Percentiles rank a stretch among this genome's conserved stretches.
These are phyloP conservation scores for Musca vetustissima DNA, from an alignment of 1,140 invertebrate species.

Conservation along the genomic window DNA sequence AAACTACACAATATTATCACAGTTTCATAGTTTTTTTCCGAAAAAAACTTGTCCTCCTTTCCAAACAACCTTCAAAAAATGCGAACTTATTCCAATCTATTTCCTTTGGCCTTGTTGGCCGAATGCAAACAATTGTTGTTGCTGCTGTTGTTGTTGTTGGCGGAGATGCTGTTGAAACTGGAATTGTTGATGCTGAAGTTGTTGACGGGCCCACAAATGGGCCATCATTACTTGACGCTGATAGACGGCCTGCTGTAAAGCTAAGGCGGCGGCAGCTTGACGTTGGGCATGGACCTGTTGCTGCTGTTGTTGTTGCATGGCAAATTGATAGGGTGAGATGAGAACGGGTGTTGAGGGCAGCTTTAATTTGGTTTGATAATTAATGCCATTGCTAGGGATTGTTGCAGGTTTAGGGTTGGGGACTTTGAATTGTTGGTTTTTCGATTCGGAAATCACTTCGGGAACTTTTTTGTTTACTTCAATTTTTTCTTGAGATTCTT, in stretches of 20 bases:
- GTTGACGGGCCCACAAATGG: neutral
- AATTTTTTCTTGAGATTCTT: no score
- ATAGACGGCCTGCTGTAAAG: neutral
- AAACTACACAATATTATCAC: no score
- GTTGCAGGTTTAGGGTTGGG: no score
- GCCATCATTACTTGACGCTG: conserved; percentile 3
- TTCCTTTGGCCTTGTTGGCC: conserved; percentile 11
- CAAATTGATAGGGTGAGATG: neutral
- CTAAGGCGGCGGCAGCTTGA: neutral
- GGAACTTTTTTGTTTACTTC: no score
- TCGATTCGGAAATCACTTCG: no score
- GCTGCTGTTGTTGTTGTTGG: no score
- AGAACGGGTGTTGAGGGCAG: neutral
- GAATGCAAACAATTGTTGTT: neutral
- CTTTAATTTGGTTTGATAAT: neutral
- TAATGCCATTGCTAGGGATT: neutral
- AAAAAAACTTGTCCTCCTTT: no score
- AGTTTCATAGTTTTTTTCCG: no score
- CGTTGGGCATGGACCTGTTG: neutral
- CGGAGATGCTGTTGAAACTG: neutral
- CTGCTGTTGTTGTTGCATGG: neutral
- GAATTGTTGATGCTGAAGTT: neutral
- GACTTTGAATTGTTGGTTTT: neutral
- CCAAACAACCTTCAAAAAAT: no score
- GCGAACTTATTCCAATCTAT: no score